Evolutionary conservation across 2,888 invertebrate genomes (phyloP), one percentile per base, ranked within the genome.

Genomic region (Sarcophaga subvicina): DNA sequence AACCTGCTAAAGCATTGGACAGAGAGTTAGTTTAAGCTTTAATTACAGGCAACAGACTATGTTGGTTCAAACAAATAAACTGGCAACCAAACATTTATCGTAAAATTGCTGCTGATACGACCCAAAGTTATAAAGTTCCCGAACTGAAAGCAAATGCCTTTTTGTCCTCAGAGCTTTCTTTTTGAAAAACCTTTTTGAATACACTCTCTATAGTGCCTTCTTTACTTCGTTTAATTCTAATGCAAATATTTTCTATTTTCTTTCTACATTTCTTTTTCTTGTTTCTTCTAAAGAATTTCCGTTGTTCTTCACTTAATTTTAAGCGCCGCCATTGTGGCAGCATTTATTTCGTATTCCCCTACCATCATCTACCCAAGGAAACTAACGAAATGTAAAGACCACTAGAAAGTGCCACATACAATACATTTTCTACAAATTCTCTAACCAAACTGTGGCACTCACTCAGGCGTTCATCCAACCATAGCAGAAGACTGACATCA

Each of bases 381-480:
- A 37, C 37, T 37, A 37, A 37, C 37, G 37, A 37, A 37, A 8
- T 37, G 37, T 2, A 37, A 37, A 37, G 37, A 37, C 37, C 37
- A 37, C 37, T 37, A 37, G 37, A 37, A 37, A 37, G 37, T 37
- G 37, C 37, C 37, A 37, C 37, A 37, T 37, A 37, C 37, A 37
- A 37, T 37, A 8, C 5, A 27, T 37, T 2, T 37, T 37, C 10
- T 37, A 37, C 6, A 37, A 22, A 37, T 37, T 63, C 49, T 73
- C 60, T 72, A 17, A 45, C 47, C 47, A 73, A 71, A 64, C 27
- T 27, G n/a, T 37, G 59, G 17, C 66, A 73, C 66, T 73, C 75
- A 81, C 75, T 75, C 81, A 81, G 81, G 17, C 75, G 75, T 62
- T 62, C 62, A 75, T 5, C 63, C 81, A 70, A 81, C 75, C 69